Base-by-base conservation (phyloP, 2,113 vertebrate species). In the Spermophilus dauricus region DNA sequence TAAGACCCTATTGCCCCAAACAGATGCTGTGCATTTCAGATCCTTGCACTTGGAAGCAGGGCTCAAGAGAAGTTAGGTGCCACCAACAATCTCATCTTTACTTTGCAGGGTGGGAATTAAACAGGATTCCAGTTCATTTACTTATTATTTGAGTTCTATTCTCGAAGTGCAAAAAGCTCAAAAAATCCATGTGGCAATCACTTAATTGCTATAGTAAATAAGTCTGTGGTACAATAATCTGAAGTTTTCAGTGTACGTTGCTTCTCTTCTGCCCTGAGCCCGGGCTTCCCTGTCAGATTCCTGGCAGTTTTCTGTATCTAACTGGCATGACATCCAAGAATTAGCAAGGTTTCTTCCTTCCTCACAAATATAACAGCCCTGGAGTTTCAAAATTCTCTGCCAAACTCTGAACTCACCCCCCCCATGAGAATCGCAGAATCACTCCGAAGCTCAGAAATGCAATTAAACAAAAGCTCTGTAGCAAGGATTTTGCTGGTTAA, bases 381-480 rank as follows among this genome's bases (percentile, higher is more conserved):
- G 42, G 77, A 53, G 78, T 34, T 95, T 85, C 76, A 85, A 86
- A 94, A 76, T 81, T 94, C 69, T 94, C 91, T 86, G 61, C 87
- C 93, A 87, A 69, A 39, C 51, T 83, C 63, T 32, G 85, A 86
- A 94, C 67, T 90, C 53, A 84, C 89, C 87, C 82, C n/a, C 88
- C 48, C 61, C 61, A 11, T 78, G 92, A 94, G 94, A 96, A 95
- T 70, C 67, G 95, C 69, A 84, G 58, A 58, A 53, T n/a, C 72
- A 95, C 53, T 85, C 85, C 73, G 89, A 86, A 90, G 89, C 95
- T 92, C 76, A 61, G 73, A 96, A 87, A 92, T 17, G 32, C 37
- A 92, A 73, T 61, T 67, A 92, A 93, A 77, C 61, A 90, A 95
- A 91, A 82, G 30, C 80, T 96, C 84, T 18, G 20, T 86, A 81